These are phyloP conservation scores for Mirounga angustirostris DNA, from an alignment of 2,113 vertebrate genomes.

Conservation along the genomic window DNA sequence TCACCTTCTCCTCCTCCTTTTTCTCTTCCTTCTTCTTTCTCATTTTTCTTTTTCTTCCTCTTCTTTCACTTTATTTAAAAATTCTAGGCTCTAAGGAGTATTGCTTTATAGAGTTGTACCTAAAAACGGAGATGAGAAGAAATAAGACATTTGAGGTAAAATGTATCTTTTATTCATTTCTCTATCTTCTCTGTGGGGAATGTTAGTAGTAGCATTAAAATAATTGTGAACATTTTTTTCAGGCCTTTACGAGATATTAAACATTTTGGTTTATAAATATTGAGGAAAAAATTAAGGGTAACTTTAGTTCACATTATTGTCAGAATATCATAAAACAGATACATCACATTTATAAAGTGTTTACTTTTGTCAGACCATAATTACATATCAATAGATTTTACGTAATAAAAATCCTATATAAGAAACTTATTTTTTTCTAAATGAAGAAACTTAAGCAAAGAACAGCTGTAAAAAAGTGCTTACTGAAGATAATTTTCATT, in stretches of 20 bases:
- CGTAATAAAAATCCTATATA: background rate
- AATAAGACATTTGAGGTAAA: conserved; percentile 28
- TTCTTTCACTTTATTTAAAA: background rate
- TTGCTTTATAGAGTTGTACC: background rate
- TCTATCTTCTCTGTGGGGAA: background rate
- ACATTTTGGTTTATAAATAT: background rate
- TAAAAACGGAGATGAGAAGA: background rate
- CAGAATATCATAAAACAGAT: background rate
- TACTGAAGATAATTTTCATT: background rate
- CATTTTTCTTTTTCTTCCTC: background rate
- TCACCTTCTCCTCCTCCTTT: background rate
- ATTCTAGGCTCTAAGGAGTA: background rate
- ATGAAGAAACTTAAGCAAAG: background rate
- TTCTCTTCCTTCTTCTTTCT: background rate
- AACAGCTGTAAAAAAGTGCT: background rate
- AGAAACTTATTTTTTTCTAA: background rate
- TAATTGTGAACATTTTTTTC: background rate
- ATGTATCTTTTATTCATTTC: conserved; percentile 24
- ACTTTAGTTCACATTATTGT: background rate
- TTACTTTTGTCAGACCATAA: background rate
- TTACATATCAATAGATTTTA: background rate
- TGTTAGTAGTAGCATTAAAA: background rate
- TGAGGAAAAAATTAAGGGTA: background rate
- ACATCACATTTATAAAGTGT: background rate
- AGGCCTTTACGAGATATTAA: background rate